Evolutionary conservation across 2,113 vertebrate species (phyloP).

Genomic region (Symphodus melops): DNA sequence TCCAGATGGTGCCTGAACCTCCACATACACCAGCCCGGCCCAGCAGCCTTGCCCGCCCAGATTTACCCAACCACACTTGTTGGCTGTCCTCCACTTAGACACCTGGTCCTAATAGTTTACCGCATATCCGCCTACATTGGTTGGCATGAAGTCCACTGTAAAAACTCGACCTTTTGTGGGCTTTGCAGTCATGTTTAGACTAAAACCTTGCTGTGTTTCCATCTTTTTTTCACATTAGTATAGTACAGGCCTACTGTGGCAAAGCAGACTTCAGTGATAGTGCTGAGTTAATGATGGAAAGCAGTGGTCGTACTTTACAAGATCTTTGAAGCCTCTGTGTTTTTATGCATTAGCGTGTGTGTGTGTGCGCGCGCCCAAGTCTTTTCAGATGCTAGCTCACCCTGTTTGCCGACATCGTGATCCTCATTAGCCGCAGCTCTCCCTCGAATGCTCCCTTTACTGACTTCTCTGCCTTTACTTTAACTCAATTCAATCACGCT

Average conservation of each 20-base stretch:
- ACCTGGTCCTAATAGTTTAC: slow-evolving; percentile 49
- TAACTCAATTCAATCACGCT: slow-evolving; percentile 66
- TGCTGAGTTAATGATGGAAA: slow-evolving; percentile 34
- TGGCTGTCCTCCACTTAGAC: slow-evolving; percentile 50
- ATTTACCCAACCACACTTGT: slow-evolving; percentile 35
- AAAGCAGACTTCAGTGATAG: slow-evolving; percentile 17
- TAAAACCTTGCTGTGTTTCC: slow-evolving; percentile 28
- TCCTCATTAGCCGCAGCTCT: slow-evolving; percentile 60
- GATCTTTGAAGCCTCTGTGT: slow-evolving; percentile 19
- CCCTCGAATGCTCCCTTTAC: background rate
- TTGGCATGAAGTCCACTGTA: slow-evolving; percentile 34
- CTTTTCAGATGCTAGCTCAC: slow-evolving; percentile 12
- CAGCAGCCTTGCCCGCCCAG: slow-evolving; percentile 45
- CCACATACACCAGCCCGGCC: slow-evolving; percentile 26
- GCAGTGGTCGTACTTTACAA: slow-evolving; percentile 17
- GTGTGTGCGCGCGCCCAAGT: background rate
- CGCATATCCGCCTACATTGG: slow-evolving; percentile 36
- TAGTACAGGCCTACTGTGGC: background rate
- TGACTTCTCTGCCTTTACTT: slow-evolving; percentile 23
- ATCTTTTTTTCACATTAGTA: slow-evolving; percentile 19
- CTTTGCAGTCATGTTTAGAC: slow-evolving; percentile 26
- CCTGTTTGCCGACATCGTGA: slow-evolving; percentile 58
- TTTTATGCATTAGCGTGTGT: background rate
- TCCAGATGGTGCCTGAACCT: slow-evolving; percentile 41
- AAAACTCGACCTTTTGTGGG: slow-evolving; percentile 6